Base-by-base conservation (phyloP, 2,113 vertebrate species). In the Chiloscyllium plagiosum region DNA sequence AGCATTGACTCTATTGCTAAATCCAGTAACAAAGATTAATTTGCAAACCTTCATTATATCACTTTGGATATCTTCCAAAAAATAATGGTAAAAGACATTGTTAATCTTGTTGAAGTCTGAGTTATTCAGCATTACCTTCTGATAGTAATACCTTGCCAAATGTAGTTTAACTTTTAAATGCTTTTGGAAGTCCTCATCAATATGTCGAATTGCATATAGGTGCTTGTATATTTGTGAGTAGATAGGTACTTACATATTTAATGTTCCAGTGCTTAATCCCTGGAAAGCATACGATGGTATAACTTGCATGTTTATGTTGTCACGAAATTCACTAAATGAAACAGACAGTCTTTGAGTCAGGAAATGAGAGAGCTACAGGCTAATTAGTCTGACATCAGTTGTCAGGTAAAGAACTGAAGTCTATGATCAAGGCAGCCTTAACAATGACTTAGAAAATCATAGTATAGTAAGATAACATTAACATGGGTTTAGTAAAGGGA, bases 281-380 rank as follows among this genome's bases (percentile, higher is more conserved):
- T 42, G 83, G 96, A 98, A 98, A 19, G 98, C 97, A 96, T 98
- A 98, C 96, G 96, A 97, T 97, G 97, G 97, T 95, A 98, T 97
- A 15, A 96, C 97, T 50, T 97, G 97, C 96, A 98, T 97, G 93
- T 98, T 97, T 96, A 98, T 97, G 95, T 98, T 98, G 96, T 98
- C 98, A 97, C 98, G 98, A 96, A 98, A 97, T 95, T 98, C 98
- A 96, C 98, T 98, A 97, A 96, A 97, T 97, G 52, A 97, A 96
- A 97, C 96, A 37, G 96, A 26, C 37, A 72, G 24, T 70, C 12
- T 70, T 94, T 70, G 22, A 70, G 37, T 90, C 87, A 15, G 61
- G 72, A 76, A 33, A 76, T 76, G 72, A 76, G 8, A 33, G 29
- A 33, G 29, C 8, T 0, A 33, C 10, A 33, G 72, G 1, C 29